phyloP scores from a whole-genome alignment of 2,113 vertebrate species.

The Platycercus adscitus region DNA sequence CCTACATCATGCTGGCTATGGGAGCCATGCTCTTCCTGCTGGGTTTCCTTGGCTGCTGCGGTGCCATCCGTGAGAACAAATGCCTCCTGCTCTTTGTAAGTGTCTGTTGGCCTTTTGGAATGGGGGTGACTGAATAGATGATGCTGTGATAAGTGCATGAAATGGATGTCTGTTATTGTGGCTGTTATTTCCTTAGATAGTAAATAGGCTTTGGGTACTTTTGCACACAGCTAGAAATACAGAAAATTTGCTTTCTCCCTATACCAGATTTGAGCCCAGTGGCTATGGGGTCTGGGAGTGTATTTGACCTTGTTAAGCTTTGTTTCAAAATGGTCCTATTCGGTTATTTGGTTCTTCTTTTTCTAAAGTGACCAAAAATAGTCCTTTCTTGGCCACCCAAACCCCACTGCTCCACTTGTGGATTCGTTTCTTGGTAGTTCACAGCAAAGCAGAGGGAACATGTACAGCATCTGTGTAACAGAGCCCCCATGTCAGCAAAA shows the following conservation, averaged over 20 bases:
- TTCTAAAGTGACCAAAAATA: neutral
- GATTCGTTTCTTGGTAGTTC: neutral
- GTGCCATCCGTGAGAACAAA: constrained; percentile 91
- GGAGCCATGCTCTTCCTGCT: constrained; percentile 91
- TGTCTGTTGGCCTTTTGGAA: neutral
- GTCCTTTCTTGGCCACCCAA: neutral
- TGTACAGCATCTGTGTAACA: neutral
- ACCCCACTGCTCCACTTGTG: neutral
- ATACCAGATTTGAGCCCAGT: neutral
- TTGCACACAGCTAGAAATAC: neutral
- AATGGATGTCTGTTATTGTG: neutral
- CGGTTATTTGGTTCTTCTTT: neutral
- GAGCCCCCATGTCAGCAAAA: neutral
- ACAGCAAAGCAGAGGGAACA: neutral
- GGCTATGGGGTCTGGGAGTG: neutral
- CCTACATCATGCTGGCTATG: constrained; percentile 89
- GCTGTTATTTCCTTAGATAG: neutral
- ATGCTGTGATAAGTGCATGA: neutral
- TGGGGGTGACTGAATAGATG: neutral
- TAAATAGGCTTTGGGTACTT: neutral
- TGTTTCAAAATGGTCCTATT: neutral
- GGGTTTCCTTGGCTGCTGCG: constrained; percentile 94
- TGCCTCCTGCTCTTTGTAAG: constrained; percentile 92
- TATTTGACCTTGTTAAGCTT: neutral
- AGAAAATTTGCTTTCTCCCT: neutral